Conservation (phyloP, 2,113 vertebrate species). For the Hydropotes inermis region DNA sequence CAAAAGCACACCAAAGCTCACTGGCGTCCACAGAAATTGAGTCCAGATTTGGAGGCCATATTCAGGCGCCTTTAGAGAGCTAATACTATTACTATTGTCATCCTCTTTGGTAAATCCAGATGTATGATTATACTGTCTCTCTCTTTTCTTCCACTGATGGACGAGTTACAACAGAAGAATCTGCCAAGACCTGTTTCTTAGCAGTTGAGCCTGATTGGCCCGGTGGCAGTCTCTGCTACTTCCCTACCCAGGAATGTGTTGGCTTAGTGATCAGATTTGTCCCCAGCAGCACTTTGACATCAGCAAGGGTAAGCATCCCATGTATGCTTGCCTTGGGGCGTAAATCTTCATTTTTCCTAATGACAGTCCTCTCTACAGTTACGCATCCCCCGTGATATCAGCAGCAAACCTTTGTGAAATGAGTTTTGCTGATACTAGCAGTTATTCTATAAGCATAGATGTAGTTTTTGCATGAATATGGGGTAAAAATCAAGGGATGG, state of each 20-base stretch:
- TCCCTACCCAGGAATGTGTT: not conserved
- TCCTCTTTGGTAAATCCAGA: not conserved
- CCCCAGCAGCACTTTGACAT: constrained; percentile 14
- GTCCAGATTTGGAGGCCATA: not conserved
- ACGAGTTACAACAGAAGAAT: not conserved
- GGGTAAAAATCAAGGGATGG: not conserved
- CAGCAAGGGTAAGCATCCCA: not conserved
- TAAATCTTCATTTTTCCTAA: constrained; percentile 11
- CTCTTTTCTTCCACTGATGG: not conserved
- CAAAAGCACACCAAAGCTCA: constrained; percentile 31
- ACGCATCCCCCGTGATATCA: not conserved
- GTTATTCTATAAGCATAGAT: not conserved
- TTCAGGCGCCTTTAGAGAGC: not conserved
- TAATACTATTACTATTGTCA: not conserved
- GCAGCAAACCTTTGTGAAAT: not conserved
- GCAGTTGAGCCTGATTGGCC: not conserved
- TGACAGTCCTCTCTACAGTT: not conserved
- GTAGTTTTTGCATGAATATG: not conserved
- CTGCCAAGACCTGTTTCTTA: constrained; percentile 9
- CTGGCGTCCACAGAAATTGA: constrained; percentile 38
- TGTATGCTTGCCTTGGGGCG: not conserved
- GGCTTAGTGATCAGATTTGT: not conserved
- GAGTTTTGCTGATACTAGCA: not conserved
- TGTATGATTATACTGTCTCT: not conserved
- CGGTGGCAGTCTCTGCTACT: not conserved